A percentile compares a stretch with the other conserved stretches of the same genome.
These are phyloP conservation scores for Coranthus polyacanthus DNA, from an alignment of 2,797 vertebrate genomes.

Conservation along the genomic window DNA sequence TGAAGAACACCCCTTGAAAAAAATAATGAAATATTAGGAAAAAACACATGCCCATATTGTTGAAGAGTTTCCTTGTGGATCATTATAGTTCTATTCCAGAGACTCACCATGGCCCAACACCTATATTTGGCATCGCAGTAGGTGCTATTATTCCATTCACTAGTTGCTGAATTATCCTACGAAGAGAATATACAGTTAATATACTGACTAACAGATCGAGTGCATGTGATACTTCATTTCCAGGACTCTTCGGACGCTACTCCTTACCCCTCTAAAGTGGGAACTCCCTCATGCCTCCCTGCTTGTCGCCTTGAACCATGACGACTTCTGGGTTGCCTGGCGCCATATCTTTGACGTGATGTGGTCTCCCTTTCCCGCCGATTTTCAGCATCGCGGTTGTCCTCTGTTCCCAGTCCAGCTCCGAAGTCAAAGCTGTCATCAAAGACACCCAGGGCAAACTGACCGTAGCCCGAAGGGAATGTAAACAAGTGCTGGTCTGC, in stretches of 20 bases:
- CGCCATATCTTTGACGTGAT: conserved; percentile 92
- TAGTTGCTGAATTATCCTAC: conserved; percentile 97
- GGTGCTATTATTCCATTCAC: conserved; percentile 98
- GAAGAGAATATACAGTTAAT: conserved; percentile 26
- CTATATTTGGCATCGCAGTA: conserved; percentile 95
- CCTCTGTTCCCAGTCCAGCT: conserved; percentile 85
- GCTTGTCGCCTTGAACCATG: conserved; percentile 90
- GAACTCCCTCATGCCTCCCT: conserved; percentile 93
- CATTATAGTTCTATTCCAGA: background rate
- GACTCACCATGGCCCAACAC: conserved; percentile 95
- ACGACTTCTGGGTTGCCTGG: conserved; percentile 92
- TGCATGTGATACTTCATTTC: background rate
- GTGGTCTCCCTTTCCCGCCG: conserved; percentile 91
- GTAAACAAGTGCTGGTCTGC: conserved; percentile 93
- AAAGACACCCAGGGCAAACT: conserved; percentile 95
- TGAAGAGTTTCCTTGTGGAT: background rate
- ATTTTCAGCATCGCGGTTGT: conserved; percentile 91
- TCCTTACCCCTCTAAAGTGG: conserved; percentile 92
- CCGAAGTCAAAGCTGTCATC: conserved; percentile 94
- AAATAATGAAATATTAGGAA: background rate
- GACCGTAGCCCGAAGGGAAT: conserved; percentile 93
- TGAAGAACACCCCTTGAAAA: conserved; percentile 94
- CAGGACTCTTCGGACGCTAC: background rate
- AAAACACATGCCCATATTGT: background rate
- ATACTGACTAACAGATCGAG: no score